Conservation (phyloP, 2,888 invertebrate species). For the Tetheella fluctuosa region DNA sequence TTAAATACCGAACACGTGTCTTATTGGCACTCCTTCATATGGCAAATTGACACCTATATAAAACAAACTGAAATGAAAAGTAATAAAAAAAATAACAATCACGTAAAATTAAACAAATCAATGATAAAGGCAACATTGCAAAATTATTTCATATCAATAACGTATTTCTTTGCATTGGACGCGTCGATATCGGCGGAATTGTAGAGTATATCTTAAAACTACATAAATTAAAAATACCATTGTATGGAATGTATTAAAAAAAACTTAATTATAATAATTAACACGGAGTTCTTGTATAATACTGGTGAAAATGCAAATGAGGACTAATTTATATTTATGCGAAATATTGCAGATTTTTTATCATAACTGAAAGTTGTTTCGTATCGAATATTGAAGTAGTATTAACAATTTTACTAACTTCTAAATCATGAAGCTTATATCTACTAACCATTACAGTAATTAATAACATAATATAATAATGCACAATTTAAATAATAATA, state of each 20-base stretch:
- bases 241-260: conserved; percentile 34
- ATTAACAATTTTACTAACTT: no score
- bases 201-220: conserved; percentile 33
- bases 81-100: conserved; percentile 43
- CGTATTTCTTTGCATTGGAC: conserved; percentile 42
- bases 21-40: conserved; percentile 71
- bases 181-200: conserved; percentile 29
- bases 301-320: background rate
- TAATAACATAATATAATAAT: no score
- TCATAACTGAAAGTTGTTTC: no score
- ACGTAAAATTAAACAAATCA: conserved; percentile 45
- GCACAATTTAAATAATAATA: no score
- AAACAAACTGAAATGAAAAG: conserved; percentile 29
- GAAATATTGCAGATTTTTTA: no score
- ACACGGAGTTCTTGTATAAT: background rate
- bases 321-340: no score
- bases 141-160: conserved; percentile 34
- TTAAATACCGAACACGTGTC: conserved; percentile 63
- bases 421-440: no score
- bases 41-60: conserved; percentile 52
- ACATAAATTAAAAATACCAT: conserved; percentile 19
- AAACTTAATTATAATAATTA: background rate
- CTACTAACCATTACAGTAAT: no score
- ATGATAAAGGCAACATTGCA: conserved; percentile 38
- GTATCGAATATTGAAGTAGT: no score